Conservation (phyloP, 2,113 vertebrate genomes). For the Microcebus griseorufus region DNA sequence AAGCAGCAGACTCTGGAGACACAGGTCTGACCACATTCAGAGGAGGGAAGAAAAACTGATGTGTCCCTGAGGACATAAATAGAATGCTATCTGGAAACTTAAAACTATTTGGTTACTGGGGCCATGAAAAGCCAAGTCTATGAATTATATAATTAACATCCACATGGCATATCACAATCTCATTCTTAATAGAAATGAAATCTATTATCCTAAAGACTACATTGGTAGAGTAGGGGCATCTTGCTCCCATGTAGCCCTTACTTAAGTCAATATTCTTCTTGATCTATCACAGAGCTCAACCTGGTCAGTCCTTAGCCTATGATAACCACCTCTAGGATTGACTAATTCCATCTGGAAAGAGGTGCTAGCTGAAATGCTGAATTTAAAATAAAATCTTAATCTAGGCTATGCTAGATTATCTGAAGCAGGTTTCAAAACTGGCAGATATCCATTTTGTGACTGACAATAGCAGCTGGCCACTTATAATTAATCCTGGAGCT, state of each 20-base stretch:
- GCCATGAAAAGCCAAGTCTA: background rate
- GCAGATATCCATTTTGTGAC: background rate
- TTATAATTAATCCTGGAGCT: background rate
- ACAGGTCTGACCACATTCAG: slow-evolving; percentile 1
- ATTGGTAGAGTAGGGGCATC: background rate
- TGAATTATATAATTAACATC: background rate
- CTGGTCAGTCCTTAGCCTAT: background rate
- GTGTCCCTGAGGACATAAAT: background rate
- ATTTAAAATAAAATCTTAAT: slow-evolving; percentile 26
- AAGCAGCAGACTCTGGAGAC: background rate
- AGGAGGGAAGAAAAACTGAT: background rate
- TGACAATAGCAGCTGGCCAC: background rate
- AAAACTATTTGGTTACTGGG: background rate
- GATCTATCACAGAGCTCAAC: background rate
- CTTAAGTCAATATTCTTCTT: background rate
- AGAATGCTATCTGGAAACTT: background rate
- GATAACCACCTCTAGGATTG: background rate
- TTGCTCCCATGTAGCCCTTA: background rate
- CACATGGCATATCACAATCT: background rate
- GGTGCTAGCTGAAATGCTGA: background rate
- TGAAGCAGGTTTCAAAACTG: background rate
- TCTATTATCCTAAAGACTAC: background rate
- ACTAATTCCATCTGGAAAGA: background rate
- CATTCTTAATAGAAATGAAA: background rate
- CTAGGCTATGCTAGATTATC: background rate